These are phyloP conservation scores for Arctia plantaginis DNA, from an alignment of 2,888 invertebrate species.

Conservation along the genomic window DNA sequence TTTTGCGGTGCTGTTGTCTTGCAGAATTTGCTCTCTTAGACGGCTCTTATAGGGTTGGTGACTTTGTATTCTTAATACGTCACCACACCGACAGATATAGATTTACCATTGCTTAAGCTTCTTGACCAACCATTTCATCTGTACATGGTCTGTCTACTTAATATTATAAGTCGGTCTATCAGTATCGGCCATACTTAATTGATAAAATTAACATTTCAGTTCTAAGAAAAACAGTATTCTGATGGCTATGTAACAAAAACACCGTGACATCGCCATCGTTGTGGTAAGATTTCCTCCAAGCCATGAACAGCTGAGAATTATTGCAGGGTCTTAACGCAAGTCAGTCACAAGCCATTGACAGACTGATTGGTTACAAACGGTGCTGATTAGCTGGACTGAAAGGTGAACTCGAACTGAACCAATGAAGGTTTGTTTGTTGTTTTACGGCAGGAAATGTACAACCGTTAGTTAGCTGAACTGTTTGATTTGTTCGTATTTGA, in stretches of 20 bases:
- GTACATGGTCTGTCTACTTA: neutral
- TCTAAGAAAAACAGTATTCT: neutral
- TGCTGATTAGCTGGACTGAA: neutral
- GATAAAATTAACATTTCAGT: neutral
- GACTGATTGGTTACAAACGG: conserved; percentile 6
- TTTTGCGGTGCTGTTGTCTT: no score
- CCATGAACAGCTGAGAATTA: neutral
- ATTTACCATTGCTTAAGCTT: no score
- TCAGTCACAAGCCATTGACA: neutral
- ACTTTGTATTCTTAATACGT: no score
- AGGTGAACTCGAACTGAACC: neutral
- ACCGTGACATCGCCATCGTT: neutral
- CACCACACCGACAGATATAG: no score
- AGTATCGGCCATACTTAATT: neutral
- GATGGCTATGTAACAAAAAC: neutral
- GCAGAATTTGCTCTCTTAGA: no score
- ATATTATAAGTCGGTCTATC: neutral
- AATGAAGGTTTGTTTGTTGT: neutral
- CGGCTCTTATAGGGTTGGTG: no score
- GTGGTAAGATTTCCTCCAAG: neutral
- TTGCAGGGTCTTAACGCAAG: neutral
- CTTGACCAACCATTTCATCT: no score
- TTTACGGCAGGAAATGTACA: neutral
- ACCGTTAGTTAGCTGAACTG: neutral
- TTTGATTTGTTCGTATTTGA: neutral